These are phyloP conservation scores for Hapalemur alaotrensis DNA, from an alignment of 2,797 vertebrate genomes.

Conservation along the genomic window DNA sequence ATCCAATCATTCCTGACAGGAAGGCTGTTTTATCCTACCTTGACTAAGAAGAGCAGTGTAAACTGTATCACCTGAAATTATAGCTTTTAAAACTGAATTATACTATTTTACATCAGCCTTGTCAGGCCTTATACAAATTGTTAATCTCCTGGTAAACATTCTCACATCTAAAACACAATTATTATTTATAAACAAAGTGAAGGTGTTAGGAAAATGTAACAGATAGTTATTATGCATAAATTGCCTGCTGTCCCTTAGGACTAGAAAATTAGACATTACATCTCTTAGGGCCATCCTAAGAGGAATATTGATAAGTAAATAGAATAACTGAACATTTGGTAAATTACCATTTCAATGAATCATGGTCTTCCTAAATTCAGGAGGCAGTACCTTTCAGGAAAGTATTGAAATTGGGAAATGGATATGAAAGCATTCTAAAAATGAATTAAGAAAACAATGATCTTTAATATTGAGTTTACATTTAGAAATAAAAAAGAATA, in stretches of 20 bases:
- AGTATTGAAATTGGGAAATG: background rate
- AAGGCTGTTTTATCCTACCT: conserved; percentile 53
- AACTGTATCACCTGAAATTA: conserved; percentile 70
- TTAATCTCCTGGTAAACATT: conserved; percentile 72
- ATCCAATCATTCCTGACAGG: conserved; percentile 53
- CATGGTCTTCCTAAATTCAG: conserved; percentile 57
- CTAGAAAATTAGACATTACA: conserved; percentile 61
- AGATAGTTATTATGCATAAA: conserved; percentile 64
- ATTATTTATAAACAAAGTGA: conserved; percentile 74
- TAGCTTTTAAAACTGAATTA: conserved; percentile 75
- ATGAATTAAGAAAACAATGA: background rate
- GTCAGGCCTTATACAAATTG: conserved; percentile 71
- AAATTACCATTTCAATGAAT: conserved; percentile 69
- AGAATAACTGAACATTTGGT: conserved; percentile 70
- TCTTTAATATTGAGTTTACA: background rate
- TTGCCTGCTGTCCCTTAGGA: conserved; percentile 55
- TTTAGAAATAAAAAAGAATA: background rate
- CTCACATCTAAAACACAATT: conserved; percentile 70
- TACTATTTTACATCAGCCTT: conserved; percentile 65
- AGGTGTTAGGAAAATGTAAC: conserved; percentile 76
- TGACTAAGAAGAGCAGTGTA: conserved; percentile 50
- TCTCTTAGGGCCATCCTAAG: conserved; percentile 67
- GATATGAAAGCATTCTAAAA: background rate
- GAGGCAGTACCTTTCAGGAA: conserved; percentile 30
- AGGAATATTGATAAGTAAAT: conserved; percentile 75